Conservation (phyloP, 2,888 invertebrate genomes). For the Tiliacea aurago region DNA sequence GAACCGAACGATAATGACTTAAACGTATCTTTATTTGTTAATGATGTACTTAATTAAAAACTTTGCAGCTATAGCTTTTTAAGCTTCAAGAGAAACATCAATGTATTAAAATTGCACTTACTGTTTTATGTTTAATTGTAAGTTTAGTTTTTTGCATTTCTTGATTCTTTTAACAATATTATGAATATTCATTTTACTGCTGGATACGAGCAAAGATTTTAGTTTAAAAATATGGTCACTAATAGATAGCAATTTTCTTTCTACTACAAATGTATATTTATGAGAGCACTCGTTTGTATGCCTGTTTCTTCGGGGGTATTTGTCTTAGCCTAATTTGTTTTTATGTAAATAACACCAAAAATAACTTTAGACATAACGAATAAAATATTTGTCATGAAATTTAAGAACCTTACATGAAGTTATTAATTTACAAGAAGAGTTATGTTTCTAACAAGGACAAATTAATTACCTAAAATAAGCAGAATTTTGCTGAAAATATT, state of each 20-base stretch:
- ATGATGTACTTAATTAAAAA: slow-evolving; percentile 23
- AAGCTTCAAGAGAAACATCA: background rate
- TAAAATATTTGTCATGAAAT: slow-evolving; percentile 41
- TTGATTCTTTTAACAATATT: too few relatives aligned
- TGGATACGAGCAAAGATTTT: background rate
- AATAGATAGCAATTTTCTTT: background rate
- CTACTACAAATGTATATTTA: background rate
- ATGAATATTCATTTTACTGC: too few relatives aligned
- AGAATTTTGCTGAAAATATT: slow-evolving; percentile 45
- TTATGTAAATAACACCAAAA: slow-evolving; percentile 15
- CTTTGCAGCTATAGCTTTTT: slow-evolving; percentile 8
- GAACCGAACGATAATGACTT: slow-evolving; percentile 14
- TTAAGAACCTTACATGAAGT: slow-evolving; percentile 20
- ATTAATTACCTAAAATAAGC: slow-evolving; percentile 48
- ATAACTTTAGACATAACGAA: slow-evolving; percentile 6
- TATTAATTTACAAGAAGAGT: slow-evolving; percentile 36
- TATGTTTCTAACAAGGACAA: slow-evolving; percentile 46
- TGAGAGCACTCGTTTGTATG: background rate
- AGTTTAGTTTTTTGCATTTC: too few relatives aligned
- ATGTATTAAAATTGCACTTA: background rate
- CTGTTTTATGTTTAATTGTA: background rate
- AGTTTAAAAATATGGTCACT: background rate
- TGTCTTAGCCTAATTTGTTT: slow-evolving; percentile 4
- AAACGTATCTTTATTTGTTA: slow-evolving; percentile 21
- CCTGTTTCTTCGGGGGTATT: background rate